These are phyloP conservation scores for Tetragnatha versicolor DNA, from an alignment of 1,140 invertebrate genomes.

Conservation along the genomic window DNA sequence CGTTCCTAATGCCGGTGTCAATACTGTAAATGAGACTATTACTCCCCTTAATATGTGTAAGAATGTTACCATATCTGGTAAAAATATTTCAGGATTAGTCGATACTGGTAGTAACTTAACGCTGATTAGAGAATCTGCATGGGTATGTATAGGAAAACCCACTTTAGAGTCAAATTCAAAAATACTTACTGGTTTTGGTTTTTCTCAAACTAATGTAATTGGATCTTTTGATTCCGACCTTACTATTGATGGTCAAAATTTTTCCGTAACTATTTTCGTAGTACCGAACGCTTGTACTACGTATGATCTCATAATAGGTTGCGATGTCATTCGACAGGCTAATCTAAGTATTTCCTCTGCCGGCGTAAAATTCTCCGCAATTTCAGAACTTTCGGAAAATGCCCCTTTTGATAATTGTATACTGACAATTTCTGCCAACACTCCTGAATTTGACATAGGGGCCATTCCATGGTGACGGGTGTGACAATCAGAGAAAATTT, in stretches of 20 bases:
- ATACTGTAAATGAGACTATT: no score
- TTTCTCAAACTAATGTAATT: neutral
- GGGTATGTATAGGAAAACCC: neutral
- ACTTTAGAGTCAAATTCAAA: neutral
- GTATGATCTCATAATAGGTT: neutral
- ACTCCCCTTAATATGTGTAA: no score
- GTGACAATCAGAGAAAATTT: no score
- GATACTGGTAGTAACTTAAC: no score
- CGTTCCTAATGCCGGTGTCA: no score
- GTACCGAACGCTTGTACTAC: neutral
- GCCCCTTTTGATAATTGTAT: neutral
- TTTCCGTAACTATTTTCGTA: neutral
- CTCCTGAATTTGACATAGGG: neutral
- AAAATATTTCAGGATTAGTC: no score
- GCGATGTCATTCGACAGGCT: neutral
- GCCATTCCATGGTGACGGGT: no score
- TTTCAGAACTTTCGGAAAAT: neutral
- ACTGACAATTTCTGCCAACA: neutral
- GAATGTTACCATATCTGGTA: no score
- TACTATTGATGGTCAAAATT: slow-evolving; percentile 1
- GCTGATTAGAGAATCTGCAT: no score
- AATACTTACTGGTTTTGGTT: neutral
- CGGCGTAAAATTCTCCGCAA: neutral
- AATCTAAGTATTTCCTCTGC: neutral
- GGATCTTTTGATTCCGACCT: neutral